Evolutionary conservation across 2,888 invertebrate genomes (phyloP).

Genomic region (Drosophila meridiana): DNA sequence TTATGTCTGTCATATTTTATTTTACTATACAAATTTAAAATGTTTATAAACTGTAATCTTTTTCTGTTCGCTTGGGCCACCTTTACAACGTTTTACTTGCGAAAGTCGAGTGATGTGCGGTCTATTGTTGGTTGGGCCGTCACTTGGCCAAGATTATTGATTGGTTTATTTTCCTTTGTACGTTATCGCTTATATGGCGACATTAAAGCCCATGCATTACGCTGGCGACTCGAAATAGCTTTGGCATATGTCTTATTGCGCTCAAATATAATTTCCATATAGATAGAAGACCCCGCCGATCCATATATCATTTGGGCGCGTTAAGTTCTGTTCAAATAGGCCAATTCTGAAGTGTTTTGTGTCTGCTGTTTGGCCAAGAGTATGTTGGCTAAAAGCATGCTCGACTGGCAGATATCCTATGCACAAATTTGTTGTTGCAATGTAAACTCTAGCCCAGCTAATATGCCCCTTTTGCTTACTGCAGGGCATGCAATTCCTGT

Average conservation of each 20-base stretch:
- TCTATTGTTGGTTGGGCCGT: constrained; percentile 32
- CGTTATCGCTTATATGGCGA: constrained; percentile 36
- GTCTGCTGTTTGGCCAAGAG: background rate
- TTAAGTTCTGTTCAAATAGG: constrained; percentile 46
- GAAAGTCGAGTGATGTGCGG: constrained; percentile 17
- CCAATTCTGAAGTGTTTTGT: constrained; percentile 9
- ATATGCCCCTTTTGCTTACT: background rate
- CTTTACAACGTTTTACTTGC: background rate
- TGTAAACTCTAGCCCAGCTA: background rate
- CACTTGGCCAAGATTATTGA: constrained; percentile 40
- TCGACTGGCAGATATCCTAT: background rate
- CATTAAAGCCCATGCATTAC: constrained; percentile 51
- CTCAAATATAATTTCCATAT: constrained; percentile 25
- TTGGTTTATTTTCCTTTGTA: constrained; percentile 18
- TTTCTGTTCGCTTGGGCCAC: background rate
- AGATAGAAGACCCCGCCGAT: constrained; percentile 20
- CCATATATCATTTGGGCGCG: constrained; percentile 36
- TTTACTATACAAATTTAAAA: too few species aligned
- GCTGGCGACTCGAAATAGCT: constrained; percentile 32
- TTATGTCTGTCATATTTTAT: too few species aligned
- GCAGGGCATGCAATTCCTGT: constrained; percentile 12
- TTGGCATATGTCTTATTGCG: constrained; percentile 48
- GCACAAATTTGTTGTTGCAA: background rate
- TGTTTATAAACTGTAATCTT: background rate
- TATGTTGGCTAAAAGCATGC: background rate